These are phyloP conservation scores for Lipotes vexillifer DNA, from an alignment of 2,113 vertebrate species.

Conservation along the genomic window DNA sequence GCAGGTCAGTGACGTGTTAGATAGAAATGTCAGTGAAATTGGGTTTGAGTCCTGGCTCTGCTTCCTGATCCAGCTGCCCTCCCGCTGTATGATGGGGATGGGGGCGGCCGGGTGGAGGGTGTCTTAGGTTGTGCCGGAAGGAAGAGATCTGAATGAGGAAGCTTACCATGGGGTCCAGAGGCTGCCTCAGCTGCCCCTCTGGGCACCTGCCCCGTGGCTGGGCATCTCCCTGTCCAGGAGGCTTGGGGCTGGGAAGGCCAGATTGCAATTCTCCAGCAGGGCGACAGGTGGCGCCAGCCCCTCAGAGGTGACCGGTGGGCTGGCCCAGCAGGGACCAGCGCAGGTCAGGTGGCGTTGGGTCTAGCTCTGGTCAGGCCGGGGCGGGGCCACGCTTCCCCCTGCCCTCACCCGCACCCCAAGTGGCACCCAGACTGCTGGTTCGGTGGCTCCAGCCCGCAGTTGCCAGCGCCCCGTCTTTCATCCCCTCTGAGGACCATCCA, in stretches of 20 bases:
- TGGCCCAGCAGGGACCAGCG: neutral
- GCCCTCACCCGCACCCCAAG: neutral
- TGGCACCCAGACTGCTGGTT: neutral
- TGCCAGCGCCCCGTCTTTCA: neutral
- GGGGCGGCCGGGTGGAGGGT: neutral
- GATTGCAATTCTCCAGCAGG: neutral
- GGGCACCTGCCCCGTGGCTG: too few relatives aligned
- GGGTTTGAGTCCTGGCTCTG: neutral
- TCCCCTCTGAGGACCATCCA: neutral
- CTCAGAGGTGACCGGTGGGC: neutral
- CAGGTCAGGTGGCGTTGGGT: too few relatives aligned
- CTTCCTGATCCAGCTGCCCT: neutral
- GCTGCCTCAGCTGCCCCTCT: neutral
- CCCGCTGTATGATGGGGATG: neutral
- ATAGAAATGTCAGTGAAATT: neutral
- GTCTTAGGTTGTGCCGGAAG: neutral
- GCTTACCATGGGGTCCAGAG: too few relatives aligned
- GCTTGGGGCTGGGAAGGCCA: neutral
- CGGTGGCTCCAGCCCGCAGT: neutral
- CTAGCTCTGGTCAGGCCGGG: neutral
- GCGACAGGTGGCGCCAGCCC: constrained; percentile 19
- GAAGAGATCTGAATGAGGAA: neutral
- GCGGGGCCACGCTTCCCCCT: neutral
- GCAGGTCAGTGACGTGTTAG: neutral
- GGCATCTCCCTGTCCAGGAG: accelerated